Evolutionary conservation across 1,140 invertebrate species (phyloP).

Genomic region (Magallana gigas): DNA sequence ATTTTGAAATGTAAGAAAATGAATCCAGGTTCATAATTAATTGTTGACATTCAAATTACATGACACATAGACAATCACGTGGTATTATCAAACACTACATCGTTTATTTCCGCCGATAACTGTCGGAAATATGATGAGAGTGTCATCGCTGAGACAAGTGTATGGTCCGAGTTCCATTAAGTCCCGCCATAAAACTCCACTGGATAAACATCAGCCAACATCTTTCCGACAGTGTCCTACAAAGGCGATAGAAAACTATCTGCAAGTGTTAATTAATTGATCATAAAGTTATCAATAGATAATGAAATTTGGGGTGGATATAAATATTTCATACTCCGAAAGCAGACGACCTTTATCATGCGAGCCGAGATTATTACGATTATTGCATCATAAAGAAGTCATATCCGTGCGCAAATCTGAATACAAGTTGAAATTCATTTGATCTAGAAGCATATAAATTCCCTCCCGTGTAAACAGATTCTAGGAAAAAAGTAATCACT

Average conservation of each 20-base stretch:
- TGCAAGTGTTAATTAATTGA: slow-evolving; percentile 37
- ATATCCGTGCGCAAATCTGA: slow-evolving; percentile 33
- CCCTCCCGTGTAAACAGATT: slow-evolving; percentile 30
- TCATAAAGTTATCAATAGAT: slow-evolving; percentile 38
- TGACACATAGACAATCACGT: neutral
- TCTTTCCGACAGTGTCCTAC: slow-evolving; percentile 19
- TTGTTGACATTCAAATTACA: too few species aligned
- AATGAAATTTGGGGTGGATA: slow-evolving; percentile 36
- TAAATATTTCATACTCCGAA: slow-evolving; percentile 33
- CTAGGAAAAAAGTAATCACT: slow-evolving; percentile 34
- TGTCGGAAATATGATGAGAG: slow-evolving; percentile 32
- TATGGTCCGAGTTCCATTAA: slow-evolving; percentile 28
- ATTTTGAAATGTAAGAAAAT: too few species aligned
- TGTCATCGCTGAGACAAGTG: slow-evolving; percentile 26
- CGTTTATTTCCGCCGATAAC: slow-evolving; percentile 14
- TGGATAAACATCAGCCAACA: slow-evolving; percentile 31
- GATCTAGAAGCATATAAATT: slow-evolving; percentile 36
- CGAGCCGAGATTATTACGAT: slow-evolving; percentile 12
- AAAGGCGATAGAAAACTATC: slow-evolving; percentile 32
- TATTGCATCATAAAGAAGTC: slow-evolving; percentile 34
- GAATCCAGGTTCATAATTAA: too few species aligned
- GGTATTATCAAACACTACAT: slow-evolving; percentile 1
- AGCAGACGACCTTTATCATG: slow-evolving; percentile 33
- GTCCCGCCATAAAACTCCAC: neutral
- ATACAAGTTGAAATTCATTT: slow-evolving; percentile 31